Conservation (phyloP, 2,888 invertebrate species). For the Hipparchia sbordonii region DNA sequence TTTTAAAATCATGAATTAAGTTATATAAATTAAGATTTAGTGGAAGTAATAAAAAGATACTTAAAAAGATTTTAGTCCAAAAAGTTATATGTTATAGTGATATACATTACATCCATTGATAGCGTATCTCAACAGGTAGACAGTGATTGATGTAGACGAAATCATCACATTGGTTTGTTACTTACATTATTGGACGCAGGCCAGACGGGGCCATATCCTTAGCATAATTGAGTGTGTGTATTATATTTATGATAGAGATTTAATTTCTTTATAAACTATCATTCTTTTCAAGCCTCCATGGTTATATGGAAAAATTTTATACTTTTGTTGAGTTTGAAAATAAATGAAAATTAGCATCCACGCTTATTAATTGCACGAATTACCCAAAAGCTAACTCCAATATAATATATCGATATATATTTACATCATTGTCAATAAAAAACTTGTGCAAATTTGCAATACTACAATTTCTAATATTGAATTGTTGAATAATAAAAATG, state of each 20-base stretch:
- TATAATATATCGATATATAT: conserved; percentile 47
- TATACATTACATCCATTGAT: conserved; percentile 24
- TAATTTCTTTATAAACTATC: not conserved
- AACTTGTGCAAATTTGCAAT: not conserved
- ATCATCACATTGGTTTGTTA: conserved; percentile 48
- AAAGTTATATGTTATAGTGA: not conserved
- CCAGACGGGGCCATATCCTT: conserved; percentile 41
- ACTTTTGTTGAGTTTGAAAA: not conserved
- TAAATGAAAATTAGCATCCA: not conserved
- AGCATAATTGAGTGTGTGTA: not conserved
- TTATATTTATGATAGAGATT: not conserved
- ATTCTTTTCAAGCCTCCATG: not conserved
- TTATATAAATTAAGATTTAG: not conserved
- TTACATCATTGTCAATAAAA: not conserved
- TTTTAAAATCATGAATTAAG: not conserved
- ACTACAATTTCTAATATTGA: conserved; percentile 14
- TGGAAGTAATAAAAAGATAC: not conserved
- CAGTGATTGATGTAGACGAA: conserved; percentile 57
- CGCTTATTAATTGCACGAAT: not conserved
- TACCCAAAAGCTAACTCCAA: conserved; percentile 55
- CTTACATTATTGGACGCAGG: conserved; percentile 49
- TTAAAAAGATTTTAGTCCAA: not conserved
- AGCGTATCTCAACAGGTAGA: conserved; percentile 38
- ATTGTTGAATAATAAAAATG: conserved; percentile 23
- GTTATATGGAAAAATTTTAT: not conserved